These are phyloP conservation scores for Muscicapa adusta DNA, from an alignment of 2,113 vertebrate species.

Conservation along the genomic window DNA sequence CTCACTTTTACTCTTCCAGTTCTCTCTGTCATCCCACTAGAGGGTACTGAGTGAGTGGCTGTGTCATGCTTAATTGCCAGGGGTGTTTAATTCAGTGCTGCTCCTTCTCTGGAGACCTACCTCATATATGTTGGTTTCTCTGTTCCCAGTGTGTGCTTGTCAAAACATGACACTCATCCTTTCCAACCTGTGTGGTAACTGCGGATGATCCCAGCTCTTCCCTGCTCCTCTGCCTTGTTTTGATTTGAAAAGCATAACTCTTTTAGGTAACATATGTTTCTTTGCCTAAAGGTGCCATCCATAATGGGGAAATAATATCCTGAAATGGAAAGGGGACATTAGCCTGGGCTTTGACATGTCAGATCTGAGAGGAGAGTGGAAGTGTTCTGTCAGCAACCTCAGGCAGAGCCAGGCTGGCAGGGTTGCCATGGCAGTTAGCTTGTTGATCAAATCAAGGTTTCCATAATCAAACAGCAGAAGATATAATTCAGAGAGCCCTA, in stretches of 20 bases:
- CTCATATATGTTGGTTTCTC: background rate
- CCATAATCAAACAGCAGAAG: background rate
- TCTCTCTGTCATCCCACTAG: background rate
- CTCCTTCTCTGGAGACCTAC: background rate
- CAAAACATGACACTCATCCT: background rate
- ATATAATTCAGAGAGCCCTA: background rate
- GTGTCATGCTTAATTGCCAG: background rate
- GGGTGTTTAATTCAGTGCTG: background rate
- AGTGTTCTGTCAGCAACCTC: background rate
- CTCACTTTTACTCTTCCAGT: background rate
- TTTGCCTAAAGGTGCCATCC: background rate
- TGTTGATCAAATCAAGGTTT: conserved; percentile 22
- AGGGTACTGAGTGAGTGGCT: background rate
- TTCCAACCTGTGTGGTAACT: background rate
- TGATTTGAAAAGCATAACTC: background rate
- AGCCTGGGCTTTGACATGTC: background rate
- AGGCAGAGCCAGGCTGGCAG: background rate
- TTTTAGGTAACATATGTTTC: background rate
- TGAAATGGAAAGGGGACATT: background rate
- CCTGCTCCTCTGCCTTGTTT: background rate
- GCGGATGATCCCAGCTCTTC: background rate
- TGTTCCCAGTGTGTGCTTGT: background rate
- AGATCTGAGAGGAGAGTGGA: background rate
- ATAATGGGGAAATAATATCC: background rate
- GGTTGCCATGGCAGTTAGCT: conserved; percentile 40